These are phyloP conservation scores for Stratiolaelaps scimitus DNA, from an alignment of 1,140 invertebrate species.

Conservation along the genomic window DNA sequence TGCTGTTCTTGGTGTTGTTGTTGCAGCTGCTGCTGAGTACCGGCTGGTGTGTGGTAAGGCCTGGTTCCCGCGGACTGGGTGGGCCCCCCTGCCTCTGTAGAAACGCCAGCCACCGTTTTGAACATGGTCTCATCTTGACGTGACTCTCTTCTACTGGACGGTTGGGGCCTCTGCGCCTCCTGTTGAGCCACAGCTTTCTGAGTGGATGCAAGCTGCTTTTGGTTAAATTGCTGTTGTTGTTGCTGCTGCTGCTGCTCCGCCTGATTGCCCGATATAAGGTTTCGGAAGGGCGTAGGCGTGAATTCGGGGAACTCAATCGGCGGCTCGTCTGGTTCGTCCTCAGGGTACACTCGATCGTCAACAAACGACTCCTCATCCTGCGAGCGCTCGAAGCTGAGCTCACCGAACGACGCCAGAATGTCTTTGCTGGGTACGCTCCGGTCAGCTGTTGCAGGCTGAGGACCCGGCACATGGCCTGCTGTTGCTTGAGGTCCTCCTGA, in stretches of 20 bases:
- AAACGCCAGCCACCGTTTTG: too few species aligned
- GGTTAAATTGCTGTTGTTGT: not conserved
- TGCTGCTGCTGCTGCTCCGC: constrained; percentile 31
- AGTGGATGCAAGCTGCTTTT: too few species aligned
- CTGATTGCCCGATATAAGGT: constrained; percentile 28
- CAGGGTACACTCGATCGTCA: constrained; percentile 26
- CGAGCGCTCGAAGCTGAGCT: constrained; percentile 18
- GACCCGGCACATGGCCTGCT: not conserved
- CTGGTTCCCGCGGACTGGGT: too few species aligned
- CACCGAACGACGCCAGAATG: constrained; percentile 16
- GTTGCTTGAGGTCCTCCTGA: not conserved
- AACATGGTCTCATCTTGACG: too few species aligned
- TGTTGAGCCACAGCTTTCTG: too few species aligned
- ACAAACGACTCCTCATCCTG: constrained; percentile 17
- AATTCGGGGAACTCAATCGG: constrained; percentile 25
- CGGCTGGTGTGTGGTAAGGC: too few species aligned
- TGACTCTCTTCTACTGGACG: too few species aligned
- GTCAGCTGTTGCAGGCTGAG: not conserved
- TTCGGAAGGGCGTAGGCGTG: constrained; percentile 21
- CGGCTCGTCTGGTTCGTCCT: constrained; percentile 15
- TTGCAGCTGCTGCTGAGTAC: constrained; percentile 9
- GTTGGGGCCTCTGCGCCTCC: too few species aligned
- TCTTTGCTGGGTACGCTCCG: not conserved
- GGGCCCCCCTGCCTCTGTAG: too few species aligned
- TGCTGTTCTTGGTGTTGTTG: too few species aligned